Conservation (phyloP, 1,140 invertebrate genomes). For the Aphidius gifuensis region DNA sequence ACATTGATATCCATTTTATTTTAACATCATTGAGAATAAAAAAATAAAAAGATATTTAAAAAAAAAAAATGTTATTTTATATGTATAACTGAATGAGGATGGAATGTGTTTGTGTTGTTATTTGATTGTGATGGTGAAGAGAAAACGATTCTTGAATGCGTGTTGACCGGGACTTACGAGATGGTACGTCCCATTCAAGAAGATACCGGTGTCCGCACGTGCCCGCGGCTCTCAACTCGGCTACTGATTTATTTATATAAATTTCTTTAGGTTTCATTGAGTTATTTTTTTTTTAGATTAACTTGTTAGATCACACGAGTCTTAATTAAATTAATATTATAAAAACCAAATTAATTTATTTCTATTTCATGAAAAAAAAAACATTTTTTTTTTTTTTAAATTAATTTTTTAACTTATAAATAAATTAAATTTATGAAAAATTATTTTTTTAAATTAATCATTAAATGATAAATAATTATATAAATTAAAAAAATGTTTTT, state of each 20-base stretch:
- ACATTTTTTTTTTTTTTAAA: no score
- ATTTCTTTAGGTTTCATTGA: slow-evolving; percentile 12
- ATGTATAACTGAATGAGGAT: neutral
- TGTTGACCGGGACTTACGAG: slow-evolving; percentile 13
- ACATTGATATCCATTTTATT: neutral
- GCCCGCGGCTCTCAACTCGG: slow-evolving; percentile 48
- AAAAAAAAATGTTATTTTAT: neutral
- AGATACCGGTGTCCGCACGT: slow-evolving; percentile 40
- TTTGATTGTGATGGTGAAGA: slow-evolving; percentile 9
- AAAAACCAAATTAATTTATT: no score
- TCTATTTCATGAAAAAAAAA: no score
- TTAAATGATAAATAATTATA: no score
- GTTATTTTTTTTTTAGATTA: slow-evolving; percentile 8
- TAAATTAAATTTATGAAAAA: no score
- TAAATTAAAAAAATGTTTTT: no score
- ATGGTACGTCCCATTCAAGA: slow-evolving; percentile 44
- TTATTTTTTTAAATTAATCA: no score
- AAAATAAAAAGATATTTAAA: neutral
- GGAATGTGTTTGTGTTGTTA: neutral
- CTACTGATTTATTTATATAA: slow-evolving; percentile 30
- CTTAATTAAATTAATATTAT: no score
- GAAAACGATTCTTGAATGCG: slow-evolving; percentile 5
- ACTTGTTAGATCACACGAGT: no score
- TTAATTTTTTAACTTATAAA: no score
- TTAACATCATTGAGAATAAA: neutral